Percentiles rank a stretch among this genome's conserved stretches.
Conservation (phyloP, 2,113 vertebrate genomes). For the Conger conger region DNA sequence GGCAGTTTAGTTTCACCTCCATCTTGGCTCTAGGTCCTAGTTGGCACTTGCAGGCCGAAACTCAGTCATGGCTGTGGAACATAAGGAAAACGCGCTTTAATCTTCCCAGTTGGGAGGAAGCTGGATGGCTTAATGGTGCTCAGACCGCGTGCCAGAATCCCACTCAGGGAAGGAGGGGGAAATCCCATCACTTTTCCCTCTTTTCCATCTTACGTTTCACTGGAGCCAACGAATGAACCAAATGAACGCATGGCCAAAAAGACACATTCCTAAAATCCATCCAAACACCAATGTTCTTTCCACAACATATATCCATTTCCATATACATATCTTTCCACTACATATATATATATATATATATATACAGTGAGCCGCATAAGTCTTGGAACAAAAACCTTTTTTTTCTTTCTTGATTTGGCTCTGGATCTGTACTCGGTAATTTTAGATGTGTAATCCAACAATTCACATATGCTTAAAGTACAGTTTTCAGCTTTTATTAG, state of each 20-base stretch:
- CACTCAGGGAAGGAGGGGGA: not conserved
- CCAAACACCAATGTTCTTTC: not conserved
- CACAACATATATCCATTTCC: too few relatives aligned
- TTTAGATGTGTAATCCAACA: too few relatives aligned
- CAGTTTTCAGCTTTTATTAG: too few relatives aligned
- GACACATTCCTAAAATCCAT: not conserved
- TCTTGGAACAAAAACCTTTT: too few relatives aligned
- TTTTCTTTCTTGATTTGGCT: too few relatives aligned
- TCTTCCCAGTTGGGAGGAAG: not conserved
- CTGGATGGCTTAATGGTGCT: conserved; percentile 12
- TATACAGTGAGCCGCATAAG: too few relatives aligned
- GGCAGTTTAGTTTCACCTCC: not conserved
- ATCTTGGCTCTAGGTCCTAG: not conserved
- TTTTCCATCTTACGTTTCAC: not conserved
- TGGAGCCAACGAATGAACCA: conserved; percentile 9
- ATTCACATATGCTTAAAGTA: too few relatives aligned
- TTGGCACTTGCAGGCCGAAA: not conserved
- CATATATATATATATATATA: too few relatives aligned
- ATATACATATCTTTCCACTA: too few relatives aligned
- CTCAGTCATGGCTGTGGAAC: not conserved
- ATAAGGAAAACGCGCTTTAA: conserved; percentile 15
- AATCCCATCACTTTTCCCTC: not conserved
- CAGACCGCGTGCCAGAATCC: not conserved
- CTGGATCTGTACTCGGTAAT: too few relatives aligned
- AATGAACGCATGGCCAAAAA: not conserved